A percentile compares a stretch with the other conserved stretches of the same genome.
Conservation (phyloP, 2,888 invertebrate species). For the Papilio protenor region DNA sequence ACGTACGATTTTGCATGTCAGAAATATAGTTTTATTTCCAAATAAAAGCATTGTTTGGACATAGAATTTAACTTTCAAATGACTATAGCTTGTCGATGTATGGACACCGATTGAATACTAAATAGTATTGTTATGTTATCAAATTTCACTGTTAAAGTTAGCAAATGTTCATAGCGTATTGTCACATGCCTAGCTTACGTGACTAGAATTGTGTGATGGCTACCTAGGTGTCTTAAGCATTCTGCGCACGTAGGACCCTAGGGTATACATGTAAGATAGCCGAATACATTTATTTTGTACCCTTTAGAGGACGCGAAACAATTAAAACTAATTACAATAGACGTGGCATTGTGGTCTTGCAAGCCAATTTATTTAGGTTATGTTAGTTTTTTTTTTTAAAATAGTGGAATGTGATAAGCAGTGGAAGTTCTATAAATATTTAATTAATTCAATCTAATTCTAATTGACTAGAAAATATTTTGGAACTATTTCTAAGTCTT, state of each 20-base stretch:
- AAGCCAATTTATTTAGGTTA: constrained; percentile 1
- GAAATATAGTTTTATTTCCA: neutral
- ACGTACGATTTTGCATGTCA: neutral
- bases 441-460: too few species aligned
- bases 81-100: constrained; percentile 2
- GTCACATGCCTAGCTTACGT: constrained; percentile 62
- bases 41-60: constrained; percentile 2
- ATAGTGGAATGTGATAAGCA: neutral
- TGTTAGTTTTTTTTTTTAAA: neutral
- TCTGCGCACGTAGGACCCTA: constrained; percentile 64
- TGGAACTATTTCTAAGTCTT: too few species aligned
- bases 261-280: constrained; percentile 64
- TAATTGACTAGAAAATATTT: too few species aligned
- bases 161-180: constrained; percentile 46
- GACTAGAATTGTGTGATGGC: constrained; percentile 57
- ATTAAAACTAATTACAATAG: constrained; percentile 27
- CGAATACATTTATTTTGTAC: constrained; percentile 51
- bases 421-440: too few species aligned
- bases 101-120: constrained; percentile 14
- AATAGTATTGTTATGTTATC: constrained; percentile 35
- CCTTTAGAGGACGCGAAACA: constrained; percentile 40
- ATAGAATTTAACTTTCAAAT: constrained; percentile 31
- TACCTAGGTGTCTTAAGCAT: constrained; percentile 53
- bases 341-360: neutral
- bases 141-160: constrained; percentile 49